phyloP scores from a whole-genome alignment of 2,888 invertebrate genomes.

The Drosophila flavopinicola region DNA sequence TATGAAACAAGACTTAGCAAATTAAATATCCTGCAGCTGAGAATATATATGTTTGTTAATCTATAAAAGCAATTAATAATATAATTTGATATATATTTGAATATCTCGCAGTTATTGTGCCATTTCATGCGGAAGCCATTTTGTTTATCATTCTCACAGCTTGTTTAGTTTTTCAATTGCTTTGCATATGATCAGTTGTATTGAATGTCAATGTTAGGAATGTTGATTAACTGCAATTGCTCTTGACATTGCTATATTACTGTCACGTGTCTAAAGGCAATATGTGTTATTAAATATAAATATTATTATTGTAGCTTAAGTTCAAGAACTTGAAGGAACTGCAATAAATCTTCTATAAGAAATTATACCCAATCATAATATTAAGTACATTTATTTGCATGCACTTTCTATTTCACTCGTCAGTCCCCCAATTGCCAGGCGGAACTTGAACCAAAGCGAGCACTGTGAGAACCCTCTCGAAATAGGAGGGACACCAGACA shows the following conservation, averaged over 20 bases:
- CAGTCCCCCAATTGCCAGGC: slow-evolving; percentile 34
- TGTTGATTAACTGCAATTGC: slow-evolving; percentile 44
- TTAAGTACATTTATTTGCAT: not conserved
- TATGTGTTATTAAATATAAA: too few species aligned
- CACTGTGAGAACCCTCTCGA: slow-evolving; percentile 23
- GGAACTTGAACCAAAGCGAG: slow-evolving; percentile 43
- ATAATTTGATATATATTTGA: not conserved
- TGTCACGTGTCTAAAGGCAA: too few species aligned
- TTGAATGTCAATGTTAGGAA: slow-evolving; percentile 64
- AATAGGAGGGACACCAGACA: slow-evolving; percentile 7
- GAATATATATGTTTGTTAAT: too few species aligned
- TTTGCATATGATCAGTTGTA: slow-evolving; percentile 28
- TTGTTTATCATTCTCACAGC: slow-evolving; percentile 14
- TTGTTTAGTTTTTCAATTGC: slow-evolving; percentile 40
- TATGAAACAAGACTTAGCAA: too few species aligned
- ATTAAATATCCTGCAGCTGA: too few species aligned
- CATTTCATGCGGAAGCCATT: slow-evolving; percentile 35
- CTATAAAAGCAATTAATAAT: too few species aligned
- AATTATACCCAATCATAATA: not conserved
- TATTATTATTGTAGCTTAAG: too few species aligned
- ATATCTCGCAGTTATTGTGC: not conserved
- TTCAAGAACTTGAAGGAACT: too few species aligned
- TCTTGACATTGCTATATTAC: slow-evolving; percentile 61
- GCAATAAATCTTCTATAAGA: not conserved
- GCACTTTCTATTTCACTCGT: slow-evolving; percentile 61